Conservation (phyloP, 37 sponge, comb jelly and placozoan genomes). For the Chondrosia reniformis region DNA sequence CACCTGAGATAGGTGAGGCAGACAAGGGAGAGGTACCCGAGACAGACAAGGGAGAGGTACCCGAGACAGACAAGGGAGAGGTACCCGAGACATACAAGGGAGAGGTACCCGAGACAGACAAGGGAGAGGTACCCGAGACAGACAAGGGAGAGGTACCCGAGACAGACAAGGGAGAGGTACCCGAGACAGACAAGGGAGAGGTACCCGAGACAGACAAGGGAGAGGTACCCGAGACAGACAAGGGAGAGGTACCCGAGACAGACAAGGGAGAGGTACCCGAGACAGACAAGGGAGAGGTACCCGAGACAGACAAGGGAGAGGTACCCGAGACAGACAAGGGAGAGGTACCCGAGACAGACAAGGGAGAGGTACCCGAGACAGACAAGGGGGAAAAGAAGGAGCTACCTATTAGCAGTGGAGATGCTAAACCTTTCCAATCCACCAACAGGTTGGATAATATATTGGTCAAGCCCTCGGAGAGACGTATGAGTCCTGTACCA, state of each 20-base stretch:
- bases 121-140: background rate
- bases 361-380: no score
- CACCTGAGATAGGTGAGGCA: background rate
- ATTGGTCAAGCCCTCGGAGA: background rate
- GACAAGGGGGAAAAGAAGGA: no score
- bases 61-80: conserved; percentile 22
- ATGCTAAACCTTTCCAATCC: no score
- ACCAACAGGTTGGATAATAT: no score
- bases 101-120: background rate
- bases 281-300: no score
- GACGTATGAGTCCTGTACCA: background rate
- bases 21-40: background rate
- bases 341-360: no score
- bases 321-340: no score
- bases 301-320: no score
- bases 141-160: background rate
- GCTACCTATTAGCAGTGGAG: no score
- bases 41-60: conserved; percentile 5
- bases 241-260: background rate
- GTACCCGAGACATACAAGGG: background rate
- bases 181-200: background rate
- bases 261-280: no score
- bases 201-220: background rate
- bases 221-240: background rate
- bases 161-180: background rate